These are phyloP conservation scores for Tinea trinotella DNA, from an alignment of 2,888 invertebrate genomes.

Conservation along the genomic window DNA sequence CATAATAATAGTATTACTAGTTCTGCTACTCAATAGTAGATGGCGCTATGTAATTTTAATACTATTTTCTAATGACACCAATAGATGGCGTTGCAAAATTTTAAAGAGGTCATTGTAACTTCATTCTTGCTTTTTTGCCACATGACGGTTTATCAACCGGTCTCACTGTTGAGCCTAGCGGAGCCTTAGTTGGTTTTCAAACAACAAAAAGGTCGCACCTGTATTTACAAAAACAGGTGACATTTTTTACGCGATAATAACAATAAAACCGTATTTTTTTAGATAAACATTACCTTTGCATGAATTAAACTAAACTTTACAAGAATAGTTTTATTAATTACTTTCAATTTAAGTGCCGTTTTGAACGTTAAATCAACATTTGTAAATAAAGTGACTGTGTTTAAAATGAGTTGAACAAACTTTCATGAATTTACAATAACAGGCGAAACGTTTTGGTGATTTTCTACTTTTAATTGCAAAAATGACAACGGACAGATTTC, in stretches of 20 bases:
- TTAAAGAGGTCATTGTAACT: conserved; percentile 28
- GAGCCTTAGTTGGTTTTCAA: background rate
- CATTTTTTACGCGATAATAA: background rate
- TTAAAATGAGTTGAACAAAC: conserved; percentile 61
- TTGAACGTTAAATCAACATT: background rate
- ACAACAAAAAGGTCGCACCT: background rate
- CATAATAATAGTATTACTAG: background rate
- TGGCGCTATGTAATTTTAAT: background rate
- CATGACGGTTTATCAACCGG: conserved; percentile 14
- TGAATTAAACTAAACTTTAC: background rate
- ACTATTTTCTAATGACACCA: background rate
- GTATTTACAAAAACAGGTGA: background rate
- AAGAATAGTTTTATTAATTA: background rate
- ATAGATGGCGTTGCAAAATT: conserved; percentile 27
- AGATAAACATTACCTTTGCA: background rate
- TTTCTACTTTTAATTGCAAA: conserved; percentile 25
- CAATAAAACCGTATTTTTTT: background rate
- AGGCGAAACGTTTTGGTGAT: background rate
- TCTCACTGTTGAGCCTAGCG: background rate
- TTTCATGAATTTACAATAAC: conserved; percentile 22
- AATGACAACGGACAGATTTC: conserved; percentile 76
- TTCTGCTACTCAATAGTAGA: conserved; percentile 7
- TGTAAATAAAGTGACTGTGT: conserved; percentile 5
- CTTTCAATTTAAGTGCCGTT: background rate
- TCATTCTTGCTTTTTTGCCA: conserved; percentile 3